Conservation (phyloP, 2,113 vertebrate genomes). For the Centropristis striata region DNA sequence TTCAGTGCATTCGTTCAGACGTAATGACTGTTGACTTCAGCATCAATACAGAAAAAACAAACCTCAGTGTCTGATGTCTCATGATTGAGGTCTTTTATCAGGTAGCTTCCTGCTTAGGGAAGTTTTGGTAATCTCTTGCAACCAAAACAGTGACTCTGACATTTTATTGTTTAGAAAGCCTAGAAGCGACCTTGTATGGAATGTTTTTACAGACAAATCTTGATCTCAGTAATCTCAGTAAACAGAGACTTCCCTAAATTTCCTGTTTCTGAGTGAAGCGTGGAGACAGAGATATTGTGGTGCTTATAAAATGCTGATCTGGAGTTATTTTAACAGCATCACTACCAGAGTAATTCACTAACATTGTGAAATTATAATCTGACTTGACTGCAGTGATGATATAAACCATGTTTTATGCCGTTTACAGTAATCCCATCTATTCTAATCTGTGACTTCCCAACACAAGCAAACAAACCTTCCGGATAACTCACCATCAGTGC, state of each 20-base stretch:
- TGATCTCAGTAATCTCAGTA: conserved; percentile 16
- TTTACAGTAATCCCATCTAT: conserved; percentile 55
- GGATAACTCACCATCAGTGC: conserved; percentile 24
- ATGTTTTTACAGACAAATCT: conserved; percentile 11
- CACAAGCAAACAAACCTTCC: conserved; percentile 32
- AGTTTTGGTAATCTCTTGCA: background rate
- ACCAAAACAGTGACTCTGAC: conserved; percentile 1
- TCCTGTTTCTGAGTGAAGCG: background rate
- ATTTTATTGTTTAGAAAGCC: background rate
- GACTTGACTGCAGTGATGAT: background rate
- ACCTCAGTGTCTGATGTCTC: background rate
- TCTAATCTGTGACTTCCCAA: conserved; percentile 54
- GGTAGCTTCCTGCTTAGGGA: conserved; percentile 22
- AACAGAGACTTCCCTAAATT: conserved; percentile 6
- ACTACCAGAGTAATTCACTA: background rate
- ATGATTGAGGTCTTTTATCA: conserved; percentile 5
- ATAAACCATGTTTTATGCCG: conserved; percentile 4
- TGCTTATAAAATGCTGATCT: background rate
- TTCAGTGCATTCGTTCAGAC: background rate
- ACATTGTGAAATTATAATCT: conserved; percentile 35
- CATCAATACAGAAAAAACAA: background rate
- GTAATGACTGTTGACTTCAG: background rate
- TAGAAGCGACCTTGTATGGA: background rate
- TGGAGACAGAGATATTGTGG: background rate
- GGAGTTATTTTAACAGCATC: conserved; percentile 6